Evolutionary conservation across 1,140 invertebrate genomes (phyloP).

Genomic region (Contarinia nasturtii): DNA sequence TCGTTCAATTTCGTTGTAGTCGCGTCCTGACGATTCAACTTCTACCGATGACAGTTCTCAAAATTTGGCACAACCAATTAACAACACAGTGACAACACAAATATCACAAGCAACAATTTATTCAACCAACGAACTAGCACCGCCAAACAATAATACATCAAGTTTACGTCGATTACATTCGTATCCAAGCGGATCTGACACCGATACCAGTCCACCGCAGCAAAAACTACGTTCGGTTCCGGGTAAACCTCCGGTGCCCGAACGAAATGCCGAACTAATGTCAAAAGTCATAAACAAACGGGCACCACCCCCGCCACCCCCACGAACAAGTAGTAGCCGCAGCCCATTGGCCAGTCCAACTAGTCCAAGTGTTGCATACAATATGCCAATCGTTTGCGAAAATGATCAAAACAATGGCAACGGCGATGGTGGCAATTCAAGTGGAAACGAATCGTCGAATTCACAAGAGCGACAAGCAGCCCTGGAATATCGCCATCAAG

Average conservation of each 20-base stretch:
- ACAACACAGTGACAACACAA: conserved; percentile 23
- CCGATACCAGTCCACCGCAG: conserved; percentile 44
- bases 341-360: conserved; percentile 63
- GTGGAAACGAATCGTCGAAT: conserved; percentile 49
- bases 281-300: conserved; percentile 43
- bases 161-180: conserved; percentile 49
- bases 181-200: conserved; percentile 54
- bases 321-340: conserved; percentile 52
- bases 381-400: conserved; percentile 21
- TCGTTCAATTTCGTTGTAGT: conserved; percentile 5
- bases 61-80: conserved; percentile 11
- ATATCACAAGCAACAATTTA: conserved; percentile 22
- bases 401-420: conserved; percentile 5
- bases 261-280: conserved; percentile 50
- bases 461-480: conserved; percentile 57
- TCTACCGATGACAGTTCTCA: conserved; percentile 23
- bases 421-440: conserved; percentile 16
- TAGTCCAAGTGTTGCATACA: conserved; percentile 32
- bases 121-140: conserved; percentile 13
- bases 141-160: conserved; percentile 27
- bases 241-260: conserved; percentile 53
- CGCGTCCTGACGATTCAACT: conserved; percentile 22
- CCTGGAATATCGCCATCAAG: conserved; percentile 67
- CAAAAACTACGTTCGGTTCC: conserved; percentile 29
- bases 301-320: conserved; percentile 70